Percentiles rank a stretch among this genome's conserved stretches.
These are phyloP conservation scores for Drosophila seguyi DNA, from an alignment of 1,140 invertebrate species.

Conservation along the genomic window DNA sequence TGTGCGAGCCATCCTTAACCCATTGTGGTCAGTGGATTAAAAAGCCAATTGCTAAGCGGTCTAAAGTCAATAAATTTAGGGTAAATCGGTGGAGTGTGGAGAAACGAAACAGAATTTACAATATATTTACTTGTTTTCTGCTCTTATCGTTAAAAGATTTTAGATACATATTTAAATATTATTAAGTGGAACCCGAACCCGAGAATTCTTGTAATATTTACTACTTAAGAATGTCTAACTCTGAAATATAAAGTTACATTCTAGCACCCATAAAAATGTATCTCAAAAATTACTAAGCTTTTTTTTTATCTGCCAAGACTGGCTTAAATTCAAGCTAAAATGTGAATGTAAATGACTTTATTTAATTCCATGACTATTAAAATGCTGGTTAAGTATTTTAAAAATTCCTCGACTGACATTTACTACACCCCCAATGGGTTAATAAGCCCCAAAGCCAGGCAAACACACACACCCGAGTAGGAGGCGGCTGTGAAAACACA, in stretches of 20 bases:
- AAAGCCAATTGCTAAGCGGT: conserved; percentile 14
- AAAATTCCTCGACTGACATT: conserved; percentile 3
- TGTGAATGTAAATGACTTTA: not conserved
- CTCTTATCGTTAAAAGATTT: not conserved
- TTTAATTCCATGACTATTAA: not conserved
- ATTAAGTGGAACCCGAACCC: not conserved
- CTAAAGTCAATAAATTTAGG: conserved; percentile 7
- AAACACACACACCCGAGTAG: conserved; percentile 27
- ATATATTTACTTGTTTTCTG: not conserved
- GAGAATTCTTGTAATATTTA: not conserved
- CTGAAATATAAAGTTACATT: not conserved
- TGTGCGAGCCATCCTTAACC: conserved; percentile 69
- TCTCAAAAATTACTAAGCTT: too few relatives aligned
- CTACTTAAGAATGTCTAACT: not conserved
- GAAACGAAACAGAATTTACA: not conserved
- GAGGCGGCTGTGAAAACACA: conserved; percentile 73
- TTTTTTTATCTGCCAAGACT: not conserved
- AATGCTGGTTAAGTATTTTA: not conserved
- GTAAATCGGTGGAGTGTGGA: not conserved
- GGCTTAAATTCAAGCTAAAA: too few relatives aligned
- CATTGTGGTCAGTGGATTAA: conserved; percentile 30
- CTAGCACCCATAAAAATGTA: too few relatives aligned
- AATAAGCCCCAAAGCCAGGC: conserved; percentile 27
- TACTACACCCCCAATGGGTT: conserved; percentile 36
- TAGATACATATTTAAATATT: not conserved